Evolutionary conservation across 2,888 invertebrate species (phyloP).

Genomic region (Drosophila monieri): DNA sequence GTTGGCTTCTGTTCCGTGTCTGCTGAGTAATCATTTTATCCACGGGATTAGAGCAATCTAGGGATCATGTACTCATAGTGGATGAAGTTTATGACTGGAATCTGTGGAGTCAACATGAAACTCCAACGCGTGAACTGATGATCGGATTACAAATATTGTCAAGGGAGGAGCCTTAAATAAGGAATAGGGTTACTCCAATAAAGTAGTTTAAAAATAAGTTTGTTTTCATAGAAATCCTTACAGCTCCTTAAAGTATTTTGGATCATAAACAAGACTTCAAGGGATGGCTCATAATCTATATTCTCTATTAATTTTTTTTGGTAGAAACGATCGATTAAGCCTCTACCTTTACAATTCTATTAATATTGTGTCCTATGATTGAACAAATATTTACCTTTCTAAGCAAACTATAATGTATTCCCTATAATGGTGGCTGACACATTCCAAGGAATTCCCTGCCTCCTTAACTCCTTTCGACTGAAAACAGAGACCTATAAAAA

Average conservation of each 20-base stretch:
- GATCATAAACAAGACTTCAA: too few species aligned
- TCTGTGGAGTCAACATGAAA: slow-evolving; percentile 1
- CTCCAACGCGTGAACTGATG: not conserved
- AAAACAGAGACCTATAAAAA: slow-evolving; percentile 21
- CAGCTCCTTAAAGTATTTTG: too few species aligned
- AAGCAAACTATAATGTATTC: not conserved
- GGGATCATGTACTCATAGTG: slow-evolving; percentile 25
- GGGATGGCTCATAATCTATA: too few species aligned
- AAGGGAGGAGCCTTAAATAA: too few species aligned
- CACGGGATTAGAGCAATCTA: slow-evolving; percentile 20
- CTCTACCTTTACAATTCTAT: too few species aligned
- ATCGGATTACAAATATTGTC: not conserved
- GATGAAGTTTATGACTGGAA: not conserved
- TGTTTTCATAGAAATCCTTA: too few species aligned
- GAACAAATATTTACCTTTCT: not conserved
- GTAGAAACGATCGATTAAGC: too few species aligned
- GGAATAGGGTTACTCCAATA: too few species aligned
- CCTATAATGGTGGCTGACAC: not conserved
- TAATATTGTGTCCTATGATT: too few species aligned
- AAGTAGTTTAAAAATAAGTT: too few species aligned
- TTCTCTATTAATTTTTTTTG: too few species aligned
- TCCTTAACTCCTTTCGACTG: not conserved
- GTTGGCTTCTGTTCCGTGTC: slow-evolving; percentile 7
- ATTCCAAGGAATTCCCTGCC: not conserved
- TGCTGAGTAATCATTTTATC: slow-evolving; percentile 47